phyloP scores from a whole-genome alignment of 2,113 vertebrate genomes.

The Cheirogaleus medius region DNA sequence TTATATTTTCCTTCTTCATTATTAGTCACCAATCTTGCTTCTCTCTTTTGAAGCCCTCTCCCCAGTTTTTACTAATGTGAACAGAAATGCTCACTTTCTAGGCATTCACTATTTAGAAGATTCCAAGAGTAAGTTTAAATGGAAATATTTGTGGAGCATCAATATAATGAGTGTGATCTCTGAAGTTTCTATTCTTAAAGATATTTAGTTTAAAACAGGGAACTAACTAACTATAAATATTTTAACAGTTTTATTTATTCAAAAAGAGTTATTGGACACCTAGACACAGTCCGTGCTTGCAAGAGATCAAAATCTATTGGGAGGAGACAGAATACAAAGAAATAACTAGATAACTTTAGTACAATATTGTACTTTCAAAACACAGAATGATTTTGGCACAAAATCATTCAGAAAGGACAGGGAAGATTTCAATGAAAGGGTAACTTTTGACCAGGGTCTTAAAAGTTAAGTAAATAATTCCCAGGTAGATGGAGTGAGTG shows the following conservation, averaged over 20 bases:
- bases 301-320: neutral
- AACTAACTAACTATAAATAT: neutral
- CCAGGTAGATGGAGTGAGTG: neutral
- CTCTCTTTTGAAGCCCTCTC: neutral
- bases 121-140: neutral
- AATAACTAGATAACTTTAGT: neutral
- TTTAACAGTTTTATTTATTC: neutral
- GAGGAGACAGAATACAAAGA: neutral
- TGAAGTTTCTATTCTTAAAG: neutral
- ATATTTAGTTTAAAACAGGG: neutral
- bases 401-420: neutral
- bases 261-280: neutral
- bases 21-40: neutral
- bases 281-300: neutral
- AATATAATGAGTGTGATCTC: neutral
- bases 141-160: neutral
- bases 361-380: neutral
- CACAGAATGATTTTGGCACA: neutral
- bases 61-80: neutral
- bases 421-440: neutral
- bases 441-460: neutral
- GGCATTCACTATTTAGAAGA: neutral
- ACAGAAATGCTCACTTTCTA: neutral
- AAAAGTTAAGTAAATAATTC: neutral
- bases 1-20: neutral